These are phyloP conservation scores for Oncopodura yosiiana DNA, from an alignment of 1,140 invertebrate genomes.

Conservation along the genomic window DNA sequence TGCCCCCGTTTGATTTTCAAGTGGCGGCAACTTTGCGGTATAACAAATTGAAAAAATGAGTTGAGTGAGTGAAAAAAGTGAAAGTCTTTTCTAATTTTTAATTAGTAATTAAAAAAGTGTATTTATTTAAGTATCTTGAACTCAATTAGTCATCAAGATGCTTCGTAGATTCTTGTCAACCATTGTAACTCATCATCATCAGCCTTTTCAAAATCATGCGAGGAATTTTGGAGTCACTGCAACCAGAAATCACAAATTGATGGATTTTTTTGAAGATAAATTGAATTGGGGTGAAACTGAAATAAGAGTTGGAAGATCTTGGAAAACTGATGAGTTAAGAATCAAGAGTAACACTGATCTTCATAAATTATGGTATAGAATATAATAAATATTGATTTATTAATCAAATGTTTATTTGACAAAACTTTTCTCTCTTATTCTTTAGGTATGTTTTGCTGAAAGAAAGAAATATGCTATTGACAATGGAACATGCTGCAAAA, in stretches of 20 bases:
- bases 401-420: neutral
- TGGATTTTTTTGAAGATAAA: constrained; percentile 87
- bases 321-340: constrained; percentile 81
- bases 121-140: too few relatives aligned
- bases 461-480: constrained; percentile 92
- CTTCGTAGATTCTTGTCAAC: too few relatives aligned
- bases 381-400: neutral
- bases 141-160: too few relatives aligned
- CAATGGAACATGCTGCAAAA: constrained; percentile 82
- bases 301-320: constrained; percentile 75
- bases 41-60: too few relatives aligned
- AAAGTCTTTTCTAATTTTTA: too few relatives aligned
- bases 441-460: constrained; percentile 82
- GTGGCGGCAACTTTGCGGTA: too few relatives aligned
- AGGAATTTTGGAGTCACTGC: constrained; percentile 1
- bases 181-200: too few relatives aligned
- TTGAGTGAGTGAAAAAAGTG: too few relatives aligned
- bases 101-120: too few relatives aligned
- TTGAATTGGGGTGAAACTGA: constrained; percentile 72
- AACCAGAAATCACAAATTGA: constrained; percentile 40
- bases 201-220: too few relatives aligned
- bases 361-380: constrained; percentile 87
- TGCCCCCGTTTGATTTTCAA: too few relatives aligned
- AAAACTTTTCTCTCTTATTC: neutral
- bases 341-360: constrained; percentile 92